Base-by-base conservation (phyloP, 2,113 vertebrate genomes). In the Ranitomeya variabilis region DNA sequence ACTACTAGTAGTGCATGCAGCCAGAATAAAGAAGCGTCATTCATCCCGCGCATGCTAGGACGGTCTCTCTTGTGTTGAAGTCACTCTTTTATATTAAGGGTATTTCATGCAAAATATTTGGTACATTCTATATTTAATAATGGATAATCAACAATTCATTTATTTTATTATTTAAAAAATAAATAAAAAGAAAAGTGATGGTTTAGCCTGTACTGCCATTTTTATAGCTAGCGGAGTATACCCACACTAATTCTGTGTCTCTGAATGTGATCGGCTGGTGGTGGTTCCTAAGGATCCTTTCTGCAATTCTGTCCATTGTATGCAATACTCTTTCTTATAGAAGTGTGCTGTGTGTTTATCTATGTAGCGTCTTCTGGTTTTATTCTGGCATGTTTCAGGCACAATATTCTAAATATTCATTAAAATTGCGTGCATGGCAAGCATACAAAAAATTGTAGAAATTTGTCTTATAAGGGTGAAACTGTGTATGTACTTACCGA, bases 401-500 rank as follows among this genome's bases (percentile, higher is more conserved):
- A 74, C 67, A 57, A 21, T 31, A n/a, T 80, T 82, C 37, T 88
- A 21, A 52, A 2, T 16, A 73, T 76, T 37, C n/a, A 55, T 67
- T 62, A 59, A 31, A 15, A 59, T n/a, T 55, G 23, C 78, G 76
- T 88, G 87, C 87, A 88, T 88, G 87, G 59, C 69, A 16, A 67
- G 71, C 87, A 66, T 45, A 45, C 37, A 66, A 64, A 67, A 59
- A 78, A 23, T 77, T 59, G 64, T 71, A 26, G 55, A 23, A 31
- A 23, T 71, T 45, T 86, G 62, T 87, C 60, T 76, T 66, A 8
- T 37, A 73, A 31, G 26, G 80, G 18, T 88, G 79, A 83, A 88
- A 88, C 15, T 21, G 87, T 88, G 87, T 71, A 88, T 26, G 80
- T 88, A 66, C 80, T 88, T 71, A 66, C 45, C 21, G 11, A 45